These are phyloP conservation scores for Thecophora atra DNA, from an alignment of 2,888 invertebrate species.

Conservation along the genomic window DNA sequence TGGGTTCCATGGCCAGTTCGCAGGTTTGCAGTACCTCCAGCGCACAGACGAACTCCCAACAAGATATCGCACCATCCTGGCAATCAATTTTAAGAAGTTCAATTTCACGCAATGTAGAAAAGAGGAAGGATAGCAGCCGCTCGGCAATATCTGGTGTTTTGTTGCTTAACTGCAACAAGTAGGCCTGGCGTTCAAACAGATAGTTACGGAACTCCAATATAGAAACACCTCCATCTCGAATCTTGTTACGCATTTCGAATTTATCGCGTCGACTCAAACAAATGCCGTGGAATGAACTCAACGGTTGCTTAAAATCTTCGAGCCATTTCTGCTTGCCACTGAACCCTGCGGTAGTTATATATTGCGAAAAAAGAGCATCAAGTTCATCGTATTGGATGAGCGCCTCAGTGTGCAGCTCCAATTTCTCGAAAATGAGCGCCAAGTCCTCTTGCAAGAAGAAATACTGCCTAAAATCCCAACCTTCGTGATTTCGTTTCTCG, in stretches of 20 bases:
- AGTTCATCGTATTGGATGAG: constrained; percentile 96
- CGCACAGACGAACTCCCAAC: constrained; percentile 93
- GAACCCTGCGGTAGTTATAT: constrained; percentile 91
- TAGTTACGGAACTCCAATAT: constrained; percentile 92
- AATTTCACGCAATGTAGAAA: constrained; percentile 88
- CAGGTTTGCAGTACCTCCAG: constrained; percentile 88
- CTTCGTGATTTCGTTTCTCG: constrained; percentile 87
- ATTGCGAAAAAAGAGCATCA: constrained; percentile 96
- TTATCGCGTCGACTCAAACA: constrained; percentile 70
- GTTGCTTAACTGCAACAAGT: constrained; percentile 72
- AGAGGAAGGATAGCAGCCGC: constrained; percentile 87
- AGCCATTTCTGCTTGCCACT: constrained; percentile 90
- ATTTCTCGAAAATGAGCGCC: constrained; percentile 93
- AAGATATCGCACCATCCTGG: constrained; percentile 85
- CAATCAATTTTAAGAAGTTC: constrained; percentile 80
- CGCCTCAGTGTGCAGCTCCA: constrained; percentile 92
- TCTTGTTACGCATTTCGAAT: constrained; percentile 67
- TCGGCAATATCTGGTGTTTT: constrained; percentile 77
- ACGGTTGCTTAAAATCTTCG: constrained; percentile 79
- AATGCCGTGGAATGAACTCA: constrained; percentile 87
- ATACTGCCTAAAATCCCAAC: constrained; percentile 95
- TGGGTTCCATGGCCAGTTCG: constrained; percentile 74
- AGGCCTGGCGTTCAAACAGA: constrained; percentile 90
- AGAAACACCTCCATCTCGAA: constrained; percentile 69
- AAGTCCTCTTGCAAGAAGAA: constrained; percentile 95